Percentiles rank a stretch among this genome's conserved stretches.
Conservation (phyloP, 2,888 invertebrate species). For the Perizoma affinitatum region DNA sequence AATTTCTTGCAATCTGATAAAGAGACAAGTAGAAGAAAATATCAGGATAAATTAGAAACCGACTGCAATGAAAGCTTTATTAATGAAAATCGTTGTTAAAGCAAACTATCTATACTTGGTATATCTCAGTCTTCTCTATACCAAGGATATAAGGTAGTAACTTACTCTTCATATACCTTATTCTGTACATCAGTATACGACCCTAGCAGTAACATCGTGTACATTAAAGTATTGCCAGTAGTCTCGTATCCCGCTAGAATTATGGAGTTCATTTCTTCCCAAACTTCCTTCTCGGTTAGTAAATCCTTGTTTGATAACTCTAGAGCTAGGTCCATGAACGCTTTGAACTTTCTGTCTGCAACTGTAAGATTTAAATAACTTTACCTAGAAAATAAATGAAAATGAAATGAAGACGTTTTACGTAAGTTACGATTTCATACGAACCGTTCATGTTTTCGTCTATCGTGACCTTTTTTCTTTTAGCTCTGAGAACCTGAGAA, state of each 20-base stretch:
- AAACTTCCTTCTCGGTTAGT: conserved; percentile 40
- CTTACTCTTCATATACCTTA: conserved; percentile 44
- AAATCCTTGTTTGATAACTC: conserved; percentile 53
- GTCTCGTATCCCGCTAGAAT: conserved; percentile 30
- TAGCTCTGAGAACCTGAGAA: conserved; percentile 27
- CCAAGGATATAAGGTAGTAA: conserved; percentile 3
- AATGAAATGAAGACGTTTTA: no score
- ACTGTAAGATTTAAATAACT: conserved; percentile 4
- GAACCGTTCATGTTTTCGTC: conserved; percentile 11
- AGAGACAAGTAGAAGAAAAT: not conserved
- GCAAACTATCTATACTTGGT: no score
- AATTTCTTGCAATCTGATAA: conserved; percentile 35
- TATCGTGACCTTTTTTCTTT: conserved; percentile 7
- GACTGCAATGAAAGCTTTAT: no score
- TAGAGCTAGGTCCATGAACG: conserved; percentile 67
- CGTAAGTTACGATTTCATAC: conserved; percentile 1
- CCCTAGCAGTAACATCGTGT: conserved; percentile 43
- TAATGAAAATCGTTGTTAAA: no score
- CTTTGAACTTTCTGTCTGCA: conserved; percentile 55
- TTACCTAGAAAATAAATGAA: no score
- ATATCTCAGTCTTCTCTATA: not conserved
- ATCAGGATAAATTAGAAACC: no score
- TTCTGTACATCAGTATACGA: conserved; percentile 52
- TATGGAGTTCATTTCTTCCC: conserved; percentile 32
- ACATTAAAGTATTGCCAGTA: conserved; percentile 19